Percentiles rank a stretch among this genome's conserved stretches.
phyloP scores from a whole-genome alignment of 1,140 invertebrate species.

The Hypsibius dujardini region DNA sequence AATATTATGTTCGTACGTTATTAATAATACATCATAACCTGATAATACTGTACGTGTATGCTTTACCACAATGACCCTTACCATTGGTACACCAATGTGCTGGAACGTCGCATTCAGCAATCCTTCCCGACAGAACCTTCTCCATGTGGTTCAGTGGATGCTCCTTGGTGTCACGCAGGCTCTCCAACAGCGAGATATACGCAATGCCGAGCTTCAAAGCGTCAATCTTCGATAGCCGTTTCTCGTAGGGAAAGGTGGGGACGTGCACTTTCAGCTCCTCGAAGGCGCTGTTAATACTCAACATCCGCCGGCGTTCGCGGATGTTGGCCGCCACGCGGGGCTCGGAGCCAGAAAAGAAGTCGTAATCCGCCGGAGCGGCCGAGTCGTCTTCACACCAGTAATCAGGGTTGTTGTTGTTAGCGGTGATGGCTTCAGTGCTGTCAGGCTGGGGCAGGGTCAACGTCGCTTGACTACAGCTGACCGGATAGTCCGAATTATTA shows the following conservation, averaged over 20 bases:
- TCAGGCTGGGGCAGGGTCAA: too few species aligned
- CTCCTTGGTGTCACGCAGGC: conserved; percentile 54
- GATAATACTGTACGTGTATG: too few species aligned
- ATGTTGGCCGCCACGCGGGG: conserved; percentile 81
- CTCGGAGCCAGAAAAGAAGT: conserved; percentile 10
- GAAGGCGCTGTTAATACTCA: conserved; percentile 93
- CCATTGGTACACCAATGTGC: too few species aligned
- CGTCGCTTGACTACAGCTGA: too few species aligned
- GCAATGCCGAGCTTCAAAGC: conserved; percentile 88
- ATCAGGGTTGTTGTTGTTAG: too few species aligned
- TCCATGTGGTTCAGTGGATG: conserved; percentile 84
- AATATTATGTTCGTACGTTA: too few species aligned
- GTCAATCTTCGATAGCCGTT: conserved; percentile 89
- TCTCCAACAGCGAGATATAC: conserved; percentile 93
- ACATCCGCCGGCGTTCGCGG: conserved; percentile 79
- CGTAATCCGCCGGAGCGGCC: not conserved
- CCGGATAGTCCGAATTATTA: too few species aligned
- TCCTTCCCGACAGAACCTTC: conserved; percentile 63
- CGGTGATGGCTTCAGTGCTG: too few species aligned
- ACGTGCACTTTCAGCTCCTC: conserved; percentile 84
- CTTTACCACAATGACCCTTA: too few species aligned
- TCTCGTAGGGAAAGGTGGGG: conserved; percentile 96
- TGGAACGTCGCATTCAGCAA: too few species aligned
- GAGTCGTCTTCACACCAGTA: too few species aligned
- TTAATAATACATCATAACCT: too few species aligned